Base-by-base conservation (phyloP, 2,888 invertebrate species). In the Neoitamus cyanurus region DNA sequence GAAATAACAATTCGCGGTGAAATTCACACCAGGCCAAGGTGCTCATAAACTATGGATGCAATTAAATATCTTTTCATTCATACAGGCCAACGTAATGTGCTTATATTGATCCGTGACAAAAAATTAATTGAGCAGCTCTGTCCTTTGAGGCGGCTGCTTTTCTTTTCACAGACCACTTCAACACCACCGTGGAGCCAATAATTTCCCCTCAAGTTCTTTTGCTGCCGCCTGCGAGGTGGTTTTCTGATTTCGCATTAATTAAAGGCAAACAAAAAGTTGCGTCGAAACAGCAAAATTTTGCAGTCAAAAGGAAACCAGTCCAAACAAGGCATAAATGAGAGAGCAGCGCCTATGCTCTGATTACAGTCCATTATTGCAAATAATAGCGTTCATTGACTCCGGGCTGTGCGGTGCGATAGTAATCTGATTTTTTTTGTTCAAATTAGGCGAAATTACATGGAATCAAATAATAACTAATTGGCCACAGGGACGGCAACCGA, bases 11-110 rank as follows among this genome's bases (percentile, higher is more conserved):
- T 20, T 1, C 58, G 6, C 6, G 58, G 58, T 20, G 58, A 58
- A 58, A 58, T 58, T 58, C 58, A 25, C 58, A 58, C 58, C 58
- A 58, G 58, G 58, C 58, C 58, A 58, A 58, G 58, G 58, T 58
- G 58, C 25, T 58, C 25, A 20, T 58, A 20, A n/a, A 25, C 58
- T 42, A 9, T 58, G 58, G 58, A 25, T 58, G 58, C 58, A 58
- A 58, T 58, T 58, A 58, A 7, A 2, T 7, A 58, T 58, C 58
- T 58, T 58, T 58, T 58, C 58, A 58, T 58, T 58, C 58, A 58
- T 58, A 25, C 58, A 48, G n/a, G 0, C 37, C 25, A 2, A 0
- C 7, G 15, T 58, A 58, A 20, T 58, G 42, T 42, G n/a, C 13
- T n/a, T 42, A n/a, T 42, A 42, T 42, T 42, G 42, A 42, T 42